Conservation (phyloP, 2,888 invertebrate genomes). For the Leptarthrus brevirostris region DNA sequence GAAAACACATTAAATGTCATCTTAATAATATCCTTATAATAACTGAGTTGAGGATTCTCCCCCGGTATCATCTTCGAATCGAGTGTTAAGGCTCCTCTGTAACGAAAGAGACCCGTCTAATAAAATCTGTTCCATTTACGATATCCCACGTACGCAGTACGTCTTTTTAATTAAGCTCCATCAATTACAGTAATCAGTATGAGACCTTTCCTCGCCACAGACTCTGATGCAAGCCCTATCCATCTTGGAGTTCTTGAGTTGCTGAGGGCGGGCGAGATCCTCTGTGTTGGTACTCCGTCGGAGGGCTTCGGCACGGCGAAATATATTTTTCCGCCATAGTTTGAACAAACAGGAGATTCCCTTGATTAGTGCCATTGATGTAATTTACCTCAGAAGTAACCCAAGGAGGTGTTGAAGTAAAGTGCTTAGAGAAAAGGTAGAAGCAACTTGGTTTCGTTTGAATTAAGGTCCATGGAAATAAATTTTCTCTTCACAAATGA, state of each 20-base stretch:
- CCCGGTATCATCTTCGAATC: background rate
- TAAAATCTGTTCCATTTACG: constrained; percentile 55
- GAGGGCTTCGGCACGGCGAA: constrained; percentile 12
- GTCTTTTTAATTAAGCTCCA: constrained; percentile 55
- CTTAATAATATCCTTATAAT: constrained; percentile 53
- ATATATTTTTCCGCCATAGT: constrained; percentile 42
- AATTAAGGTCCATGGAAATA: constrained; percentile 28
- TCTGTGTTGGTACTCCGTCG: background rate
- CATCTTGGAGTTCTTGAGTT: background rate
- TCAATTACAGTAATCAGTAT: constrained; percentile 54
- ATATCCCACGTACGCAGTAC: constrained; percentile 55
- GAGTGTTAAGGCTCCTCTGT: background rate
- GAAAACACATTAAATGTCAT: constrained; percentile 55
- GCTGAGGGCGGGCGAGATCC: background rate
- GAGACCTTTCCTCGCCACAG: constrained; percentile 39
- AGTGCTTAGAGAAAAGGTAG: constrained; percentile 12
- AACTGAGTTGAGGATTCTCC: constrained; percentile 39
- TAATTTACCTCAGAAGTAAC: constrained; percentile 36
- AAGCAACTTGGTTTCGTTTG: constrained; percentile 3
- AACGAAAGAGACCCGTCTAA: constrained; percentile 46
- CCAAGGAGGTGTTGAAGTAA: constrained; percentile 16
- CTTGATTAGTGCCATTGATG: constrained; percentile 47
- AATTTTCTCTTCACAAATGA: constrained; percentile 18
- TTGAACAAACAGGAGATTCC: constrained; percentile 42
- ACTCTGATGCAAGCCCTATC: constrained; percentile 1